Evolutionary conservation across 2,797 vertebrate species (phyloP), one percentile per base, ranked within the genome.

Genomic region (Clarias fuscus): DNA sequence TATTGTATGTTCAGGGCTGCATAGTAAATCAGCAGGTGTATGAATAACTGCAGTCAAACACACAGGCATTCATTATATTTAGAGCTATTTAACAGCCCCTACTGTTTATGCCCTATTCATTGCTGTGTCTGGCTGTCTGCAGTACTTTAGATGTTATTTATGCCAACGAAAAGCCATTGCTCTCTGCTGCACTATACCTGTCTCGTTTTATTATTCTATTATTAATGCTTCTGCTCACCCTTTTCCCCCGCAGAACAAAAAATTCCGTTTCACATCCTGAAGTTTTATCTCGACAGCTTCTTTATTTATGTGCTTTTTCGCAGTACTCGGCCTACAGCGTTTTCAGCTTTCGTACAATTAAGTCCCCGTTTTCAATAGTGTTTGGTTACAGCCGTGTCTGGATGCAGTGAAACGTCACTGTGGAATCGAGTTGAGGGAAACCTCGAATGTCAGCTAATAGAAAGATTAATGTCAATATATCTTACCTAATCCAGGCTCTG

Each of bases 101-200:
- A 77, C 86, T 68, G 73, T 88, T 91, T 82, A 83, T 82, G 83
- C 87, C 71, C 84, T 85, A 84, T 89, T 83, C 88, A 86, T 85
- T 86, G 79, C 71, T 14, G 14, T 20, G 58, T 89, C 85, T 89
- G 88, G 85, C 84, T 85, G 86, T 82, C 80, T 56, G 84, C 71
- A 82, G 81, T 85, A 87, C 84, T 89, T 90, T 88, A 82, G 62
- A 84, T 68, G 70, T 86, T 88, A 89, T 90, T 90, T 89, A 90
- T 84, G 64, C 82, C 73, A 61, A 84, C 7, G 82, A 59, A 89
- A 87, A 88, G 56, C 87, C 84, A 88, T 90, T 84, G 43, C 84
- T 91, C 86, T 88, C 43, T 76, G 84, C 88, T 76, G 81, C 82
- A 86, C 78, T 89, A 85, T 88, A 89, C 88, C 89, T 89, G 88